These are phyloP conservation scores for Heterotilapia buettikoferi DNA, from an alignment of 2,113 vertebrate species.

Conservation along the genomic window DNA sequence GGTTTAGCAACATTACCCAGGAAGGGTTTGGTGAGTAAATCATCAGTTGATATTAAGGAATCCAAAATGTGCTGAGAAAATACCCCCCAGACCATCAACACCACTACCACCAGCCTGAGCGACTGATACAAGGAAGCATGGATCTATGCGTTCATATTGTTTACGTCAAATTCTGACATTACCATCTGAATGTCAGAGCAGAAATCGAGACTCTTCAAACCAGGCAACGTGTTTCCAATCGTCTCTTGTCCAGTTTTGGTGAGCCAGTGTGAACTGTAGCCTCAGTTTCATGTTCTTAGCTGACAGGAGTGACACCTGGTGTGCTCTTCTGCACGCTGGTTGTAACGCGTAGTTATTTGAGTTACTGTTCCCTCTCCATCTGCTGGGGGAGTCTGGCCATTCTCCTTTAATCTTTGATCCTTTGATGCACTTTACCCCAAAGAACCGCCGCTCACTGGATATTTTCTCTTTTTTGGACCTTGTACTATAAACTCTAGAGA, in stretches of 20 bases:
- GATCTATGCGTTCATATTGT: not conserved
- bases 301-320: not conserved
- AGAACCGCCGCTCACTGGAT: not conserved
- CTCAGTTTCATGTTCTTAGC: not conserved
- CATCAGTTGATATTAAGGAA: not conserved
- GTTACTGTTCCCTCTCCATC: not conserved
- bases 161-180: not conserved
- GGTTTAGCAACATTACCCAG: not conserved
- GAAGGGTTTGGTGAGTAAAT: not conserved
- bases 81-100: not conserved
- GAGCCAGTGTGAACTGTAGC: not conserved
- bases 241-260: not conserved
- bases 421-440: not conserved
- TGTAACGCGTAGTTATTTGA: not conserved
- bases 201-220: not conserved
- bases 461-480: not conserved
- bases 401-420: not conserved
- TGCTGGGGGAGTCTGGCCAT: not conserved
- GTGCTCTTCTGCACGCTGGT: not conserved
- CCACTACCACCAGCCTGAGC: not conserved
- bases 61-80: not conserved
- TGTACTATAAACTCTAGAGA: not conserved
- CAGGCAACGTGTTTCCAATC: not conserved
- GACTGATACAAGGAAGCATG: not conserved
- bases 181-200: not conserved